Evolutionary conservation across 2,797 vertebrate genomes (phyloP).

Genomic region (Hyperoplus immaculatus): DNA sequence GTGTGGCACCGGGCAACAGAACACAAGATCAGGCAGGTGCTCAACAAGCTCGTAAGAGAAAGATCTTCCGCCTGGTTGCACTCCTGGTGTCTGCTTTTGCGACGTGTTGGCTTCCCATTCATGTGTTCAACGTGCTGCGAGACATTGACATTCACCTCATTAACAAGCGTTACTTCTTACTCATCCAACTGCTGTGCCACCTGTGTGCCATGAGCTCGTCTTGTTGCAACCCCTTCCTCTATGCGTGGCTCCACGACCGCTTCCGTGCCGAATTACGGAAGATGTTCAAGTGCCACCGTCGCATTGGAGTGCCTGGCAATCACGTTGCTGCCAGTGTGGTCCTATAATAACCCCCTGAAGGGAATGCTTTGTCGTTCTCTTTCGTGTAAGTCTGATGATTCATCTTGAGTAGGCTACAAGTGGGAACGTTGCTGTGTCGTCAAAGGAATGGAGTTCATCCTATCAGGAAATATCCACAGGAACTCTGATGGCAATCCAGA

Average conservation of each 20-base stretch:
- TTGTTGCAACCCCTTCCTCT: conserved; percentile 91
- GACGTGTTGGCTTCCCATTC: conserved; percentile 91
- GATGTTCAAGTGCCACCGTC: conserved; percentile 83
- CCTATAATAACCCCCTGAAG: conserved; percentile 32
- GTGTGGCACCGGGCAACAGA: conserved; percentile 80
- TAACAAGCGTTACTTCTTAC: conserved; percentile 89
- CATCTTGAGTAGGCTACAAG: not conserved
- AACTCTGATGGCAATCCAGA: not conserved
- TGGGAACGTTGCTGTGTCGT: not conserved
- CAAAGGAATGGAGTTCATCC: not conserved
- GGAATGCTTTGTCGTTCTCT: not conserved
- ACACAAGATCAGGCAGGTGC: conserved; percentile 79
- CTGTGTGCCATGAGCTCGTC: conserved; percentile 91
- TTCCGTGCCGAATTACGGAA: conserved; percentile 84
- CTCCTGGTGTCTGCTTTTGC: conserved; percentile 87
- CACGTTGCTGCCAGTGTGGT: conserved; percentile 76
- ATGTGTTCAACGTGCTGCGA: conserved; percentile 91
- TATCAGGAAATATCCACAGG: too few species aligned
- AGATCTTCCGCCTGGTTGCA: conserved; percentile 88
- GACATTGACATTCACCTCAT: conserved; percentile 90
- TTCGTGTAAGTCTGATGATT: not conserved
- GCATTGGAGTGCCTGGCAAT: conserved; percentile 73
- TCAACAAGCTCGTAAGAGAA: conserved; percentile 86
- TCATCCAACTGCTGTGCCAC: conserved; percentile 91
- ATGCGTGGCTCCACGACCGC: conserved; percentile 90